phyloP scores from a whole-genome alignment of 2,797 vertebrate genomes.

The Oryzias dopingdopingensis region DNA sequence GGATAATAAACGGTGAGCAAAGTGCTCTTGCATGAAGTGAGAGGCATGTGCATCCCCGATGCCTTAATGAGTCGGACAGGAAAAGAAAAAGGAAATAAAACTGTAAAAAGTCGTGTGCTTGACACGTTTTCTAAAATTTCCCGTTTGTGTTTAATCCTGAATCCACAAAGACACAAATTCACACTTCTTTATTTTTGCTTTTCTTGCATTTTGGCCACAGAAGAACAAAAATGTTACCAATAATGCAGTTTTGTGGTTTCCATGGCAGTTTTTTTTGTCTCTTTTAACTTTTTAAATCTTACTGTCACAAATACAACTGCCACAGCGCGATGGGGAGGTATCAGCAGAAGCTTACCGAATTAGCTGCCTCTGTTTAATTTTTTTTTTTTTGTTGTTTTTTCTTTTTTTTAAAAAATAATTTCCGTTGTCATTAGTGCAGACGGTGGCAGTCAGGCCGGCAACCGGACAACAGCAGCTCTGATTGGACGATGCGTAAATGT shows the following conservation, averaged over 20 bases:
- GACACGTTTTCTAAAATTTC: background rate
- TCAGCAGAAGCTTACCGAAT: too few relatives aligned
- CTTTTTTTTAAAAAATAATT: too few relatives aligned
- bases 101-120: constrained; percentile 24
- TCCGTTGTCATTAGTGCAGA: too few relatives aligned
- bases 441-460: too few relatives aligned
- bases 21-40: constrained; percentile 38
- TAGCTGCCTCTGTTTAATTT: too few relatives aligned
- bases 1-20: constrained; percentile 39
- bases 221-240: constrained; percentile 28
- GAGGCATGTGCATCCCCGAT: constrained; percentile 41
- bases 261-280: background rate
- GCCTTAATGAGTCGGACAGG: constrained; percentile 60
- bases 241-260: constrained; percentile 12
- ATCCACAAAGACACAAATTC: too few relatives aligned
- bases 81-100: constrained; percentile 69
- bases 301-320: too few relatives aligned
- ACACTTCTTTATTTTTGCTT: too few relatives aligned
- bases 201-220: constrained; percentile 5
- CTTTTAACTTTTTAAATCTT: background rate
- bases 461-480: too few relatives aligned
- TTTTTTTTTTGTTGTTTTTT: too few relatives aligned
- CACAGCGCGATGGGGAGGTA: background rate
- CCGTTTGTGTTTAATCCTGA: background rate
- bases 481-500: too few relatives aligned